Conservation (phyloP, 2,797 vertebrate genomes). For the Peromyscus eremicus region DNA sequence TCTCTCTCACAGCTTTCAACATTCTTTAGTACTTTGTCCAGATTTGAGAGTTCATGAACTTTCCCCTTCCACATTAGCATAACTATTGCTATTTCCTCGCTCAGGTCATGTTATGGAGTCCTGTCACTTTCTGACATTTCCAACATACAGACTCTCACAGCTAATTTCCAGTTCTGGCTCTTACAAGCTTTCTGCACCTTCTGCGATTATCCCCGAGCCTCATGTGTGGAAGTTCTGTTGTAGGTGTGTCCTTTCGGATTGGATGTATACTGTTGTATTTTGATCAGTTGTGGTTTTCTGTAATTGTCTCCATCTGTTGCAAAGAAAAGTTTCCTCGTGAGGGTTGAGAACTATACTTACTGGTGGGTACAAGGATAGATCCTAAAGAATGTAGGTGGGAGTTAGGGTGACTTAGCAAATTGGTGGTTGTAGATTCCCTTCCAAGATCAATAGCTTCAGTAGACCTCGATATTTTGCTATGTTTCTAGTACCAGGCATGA, state of each 20-base stretch:
- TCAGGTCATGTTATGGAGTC: too few relatives aligned
- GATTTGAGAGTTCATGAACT: background rate
- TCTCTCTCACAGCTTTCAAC: background rate
- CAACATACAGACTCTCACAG: background rate
- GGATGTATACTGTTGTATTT: background rate
- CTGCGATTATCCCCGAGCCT: background rate
- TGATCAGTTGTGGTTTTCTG: background rate
- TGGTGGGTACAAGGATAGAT: background rate
- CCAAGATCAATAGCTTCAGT: background rate
- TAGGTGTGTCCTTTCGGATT: background rate
- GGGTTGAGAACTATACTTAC: background rate
- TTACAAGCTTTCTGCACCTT: too few relatives aligned
- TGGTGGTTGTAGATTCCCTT: background rate
- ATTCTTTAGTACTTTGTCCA: background rate
- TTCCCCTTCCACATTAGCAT: background rate
- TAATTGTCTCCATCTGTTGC: background rate
- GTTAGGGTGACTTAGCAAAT: background rate
- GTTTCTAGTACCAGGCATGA: too few relatives aligned
- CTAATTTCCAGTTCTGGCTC: background rate
- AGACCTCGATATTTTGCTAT: too few relatives aligned
- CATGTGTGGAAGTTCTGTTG: too few relatives aligned
- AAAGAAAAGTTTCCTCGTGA: background rate
- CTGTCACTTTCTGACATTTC: too few relatives aligned
- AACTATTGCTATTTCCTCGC: too few relatives aligned
- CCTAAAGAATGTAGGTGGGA: background rate